These are phyloP conservation scores for Beris morrisii DNA, from an alignment of 2,888 invertebrate species.

Conservation along the genomic window DNA sequence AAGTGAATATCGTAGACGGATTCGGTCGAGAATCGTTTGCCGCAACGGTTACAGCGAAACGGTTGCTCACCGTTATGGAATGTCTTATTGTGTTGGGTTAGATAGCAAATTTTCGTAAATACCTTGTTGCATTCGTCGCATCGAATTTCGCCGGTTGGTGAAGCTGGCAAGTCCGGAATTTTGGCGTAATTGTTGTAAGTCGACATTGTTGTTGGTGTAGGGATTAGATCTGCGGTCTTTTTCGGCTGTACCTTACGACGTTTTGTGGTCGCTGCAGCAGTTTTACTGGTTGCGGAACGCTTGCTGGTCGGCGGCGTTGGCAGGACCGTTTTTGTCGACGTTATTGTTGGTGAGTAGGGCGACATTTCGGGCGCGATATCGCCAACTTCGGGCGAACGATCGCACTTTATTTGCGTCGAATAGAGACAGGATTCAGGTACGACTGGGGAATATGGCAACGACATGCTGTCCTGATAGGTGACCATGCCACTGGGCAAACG, in stretches of 20 bases:
- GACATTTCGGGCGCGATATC: slow-evolving; percentile 51
- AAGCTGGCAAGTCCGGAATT: neutral
- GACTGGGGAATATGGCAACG: slow-evolving; percentile 42
- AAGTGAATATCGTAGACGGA: slow-evolving; percentile 73
- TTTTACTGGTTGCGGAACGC: slow-evolving; percentile 56
- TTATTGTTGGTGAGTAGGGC: slow-evolving; percentile 47
- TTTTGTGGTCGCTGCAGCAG: slow-evolving; percentile 52
- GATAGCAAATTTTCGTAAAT: slow-evolving; percentile 83
- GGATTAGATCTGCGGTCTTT: slow-evolving; percentile 45
- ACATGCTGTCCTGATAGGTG: slow-evolving; percentile 40
- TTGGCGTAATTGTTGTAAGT: neutral
- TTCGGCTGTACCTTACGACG: slow-evolving; percentile 28
- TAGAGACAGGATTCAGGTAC: slow-evolving; percentile 45
- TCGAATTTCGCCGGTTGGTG: slow-evolving; percentile 57
- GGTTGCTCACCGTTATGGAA: slow-evolving; percentile 86
- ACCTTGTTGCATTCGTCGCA: slow-evolving; percentile 82
- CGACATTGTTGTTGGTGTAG: slow-evolving; percentile 22
- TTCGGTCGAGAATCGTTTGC: slow-evolving; percentile 78
- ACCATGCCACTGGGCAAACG: slow-evolving; percentile 43
- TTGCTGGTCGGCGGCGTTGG: slow-evolving; percentile 43
- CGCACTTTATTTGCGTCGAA: slow-evolving; percentile 45
- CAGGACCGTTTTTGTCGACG: slow-evolving; percentile 18
- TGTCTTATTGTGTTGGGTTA: slow-evolving; percentile 88
- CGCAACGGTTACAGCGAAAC: slow-evolving; percentile 81
- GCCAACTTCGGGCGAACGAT: slow-evolving; percentile 51